Evolutionary conservation across 2,113 vertebrate species (phyloP).

Genomic region (Chaetops frenatus): DNA sequence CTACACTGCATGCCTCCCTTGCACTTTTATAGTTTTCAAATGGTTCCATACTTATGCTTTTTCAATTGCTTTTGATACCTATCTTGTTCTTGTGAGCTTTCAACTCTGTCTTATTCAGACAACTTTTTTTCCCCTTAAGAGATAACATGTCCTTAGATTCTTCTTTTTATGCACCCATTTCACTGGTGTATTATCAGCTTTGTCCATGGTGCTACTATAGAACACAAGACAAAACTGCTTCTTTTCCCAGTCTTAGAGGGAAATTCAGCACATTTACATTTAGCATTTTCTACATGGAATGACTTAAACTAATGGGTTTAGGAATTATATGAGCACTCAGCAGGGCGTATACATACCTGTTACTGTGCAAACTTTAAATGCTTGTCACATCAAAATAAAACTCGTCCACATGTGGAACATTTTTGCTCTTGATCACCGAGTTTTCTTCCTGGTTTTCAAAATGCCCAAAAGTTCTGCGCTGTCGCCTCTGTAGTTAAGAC

Average conservation of each 20-base stretch:
- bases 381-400: not conserved
- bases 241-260: not conserved
- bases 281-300: not conserved
- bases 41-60: not conserved
- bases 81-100: not conserved
- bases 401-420: not conserved
- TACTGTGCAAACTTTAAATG: not conserved
- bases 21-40: not conserved
- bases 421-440: not conserved
- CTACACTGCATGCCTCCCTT: not conserved
- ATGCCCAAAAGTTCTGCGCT: slow-evolving; percentile 24
- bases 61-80: not conserved
- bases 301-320: not conserved
- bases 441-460: not conserved
- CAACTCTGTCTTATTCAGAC: not conserved
- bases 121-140: not conserved
- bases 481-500: not conserved
- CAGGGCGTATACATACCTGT: not conserved
- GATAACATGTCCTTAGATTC: not conserved
- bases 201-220: slow-evolving; percentile 15
- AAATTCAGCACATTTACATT: not conserved
- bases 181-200: not conserved
- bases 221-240: not conserved
- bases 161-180: not conserved
- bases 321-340: not conserved